Conservation (phyloP, 2,888 invertebrate species). For the Eupeodes latifasciatus region DNA sequence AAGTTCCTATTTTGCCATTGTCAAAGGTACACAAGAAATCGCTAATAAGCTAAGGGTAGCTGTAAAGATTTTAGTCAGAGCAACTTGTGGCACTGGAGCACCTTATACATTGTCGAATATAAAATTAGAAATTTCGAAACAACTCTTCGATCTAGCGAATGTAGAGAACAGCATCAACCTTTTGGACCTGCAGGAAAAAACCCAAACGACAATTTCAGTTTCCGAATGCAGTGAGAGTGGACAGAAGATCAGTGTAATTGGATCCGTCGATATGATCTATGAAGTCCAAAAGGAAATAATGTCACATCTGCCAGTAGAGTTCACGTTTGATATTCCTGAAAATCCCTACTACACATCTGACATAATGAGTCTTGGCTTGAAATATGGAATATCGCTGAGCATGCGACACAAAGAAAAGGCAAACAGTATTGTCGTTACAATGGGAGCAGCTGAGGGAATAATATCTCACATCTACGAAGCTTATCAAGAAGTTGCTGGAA, state of each 20-base stretch:
- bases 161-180: conserved; percentile 93
- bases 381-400: conserved; percentile 93
- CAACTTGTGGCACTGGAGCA: conserved; percentile 83
- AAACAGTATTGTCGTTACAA: conserved; percentile 92
- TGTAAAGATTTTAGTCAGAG: conserved; percentile 90
- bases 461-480: conserved; percentile 95
- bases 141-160: conserved; percentile 94
- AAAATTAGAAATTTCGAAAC: conserved; percentile 96
- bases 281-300: conserved; percentile 94
- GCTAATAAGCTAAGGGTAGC: conserved; percentile 94
- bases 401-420: conserved; percentile 95
- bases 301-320: conserved; percentile 94
- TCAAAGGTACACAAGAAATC: conserved; percentile 96
- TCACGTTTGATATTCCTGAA: conserved; percentile 97
- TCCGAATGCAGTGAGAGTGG: conserved; percentile 94
- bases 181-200: conserved; percentile 93
- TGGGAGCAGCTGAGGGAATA: conserved; percentile 95
- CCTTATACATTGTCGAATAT: conserved; percentile 93
- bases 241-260: conserved; percentile 95
- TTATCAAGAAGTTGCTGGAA: conserved; percentile 90
- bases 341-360: conserved; percentile 87
- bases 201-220: conserved; percentile 95
- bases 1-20: conserved; percentile 92
- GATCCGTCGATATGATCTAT: conserved; percentile 94
- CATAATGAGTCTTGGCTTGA: conserved; percentile 89